Evolutionary conservation across 2,113 vertebrate genomes (phyloP).

Genomic region (Coturnix japonica): DNA sequence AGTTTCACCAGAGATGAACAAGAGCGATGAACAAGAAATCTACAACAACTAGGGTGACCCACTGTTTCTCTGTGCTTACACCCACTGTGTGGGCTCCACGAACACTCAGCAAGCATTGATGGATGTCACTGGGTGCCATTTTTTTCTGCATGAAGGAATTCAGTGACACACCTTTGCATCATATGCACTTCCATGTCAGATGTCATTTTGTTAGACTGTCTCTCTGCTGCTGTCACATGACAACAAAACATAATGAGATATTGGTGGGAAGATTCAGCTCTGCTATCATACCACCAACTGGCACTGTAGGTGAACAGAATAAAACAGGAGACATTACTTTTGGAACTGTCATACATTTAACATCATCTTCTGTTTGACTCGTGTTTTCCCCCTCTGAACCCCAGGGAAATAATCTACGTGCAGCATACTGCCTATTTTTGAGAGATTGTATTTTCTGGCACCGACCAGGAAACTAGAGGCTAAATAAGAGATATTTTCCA

Average conservation of each 20-base stretch:
- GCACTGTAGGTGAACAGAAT: background rate
- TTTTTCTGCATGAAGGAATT: background rate
- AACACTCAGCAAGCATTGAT: background rate
- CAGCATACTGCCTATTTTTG: background rate
- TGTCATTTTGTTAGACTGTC: background rate
- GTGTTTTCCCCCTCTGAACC: background rate
- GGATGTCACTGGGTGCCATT: background rate
- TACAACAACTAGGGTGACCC: background rate
- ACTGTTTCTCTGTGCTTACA: background rate
- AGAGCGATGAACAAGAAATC: background rate
- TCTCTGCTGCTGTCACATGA: background rate
- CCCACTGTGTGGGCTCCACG: background rate
- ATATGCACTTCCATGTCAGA: background rate
- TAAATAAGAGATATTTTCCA: background rate
- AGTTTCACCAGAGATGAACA: background rate
- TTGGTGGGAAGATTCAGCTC: background rate
- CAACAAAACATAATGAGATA: background rate
- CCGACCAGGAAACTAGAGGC: background rate
- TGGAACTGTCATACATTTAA: background rate
- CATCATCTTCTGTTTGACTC: background rate
- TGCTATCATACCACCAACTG: background rate
- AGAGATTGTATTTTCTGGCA: background rate
- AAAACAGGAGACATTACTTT: background rate
- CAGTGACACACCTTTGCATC: background rate
- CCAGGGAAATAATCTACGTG: background rate